Evolutionary conservation across 2,888 invertebrate genomes (phyloP).

Genomic region (Liodrosophila aerea): DNA sequence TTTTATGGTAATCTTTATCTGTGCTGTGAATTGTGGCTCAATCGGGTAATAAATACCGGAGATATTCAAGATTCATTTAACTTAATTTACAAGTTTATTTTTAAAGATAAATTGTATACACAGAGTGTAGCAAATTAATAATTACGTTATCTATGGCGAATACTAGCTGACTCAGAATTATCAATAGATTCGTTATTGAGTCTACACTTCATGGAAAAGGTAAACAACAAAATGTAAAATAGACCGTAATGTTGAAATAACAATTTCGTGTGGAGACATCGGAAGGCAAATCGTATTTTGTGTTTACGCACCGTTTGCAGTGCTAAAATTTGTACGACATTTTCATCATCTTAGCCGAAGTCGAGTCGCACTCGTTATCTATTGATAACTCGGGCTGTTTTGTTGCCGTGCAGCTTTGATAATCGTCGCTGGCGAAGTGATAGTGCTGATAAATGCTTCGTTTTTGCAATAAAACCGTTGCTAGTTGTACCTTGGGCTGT

Average conservation of each 20-base stretch:
- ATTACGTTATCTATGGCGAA: conserved; percentile 4
- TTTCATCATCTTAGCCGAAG: conserved; percentile 34
- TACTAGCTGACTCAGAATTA: too few species aligned
- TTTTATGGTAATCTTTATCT: too few species aligned
- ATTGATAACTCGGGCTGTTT: not conserved
- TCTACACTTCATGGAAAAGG: not conserved
- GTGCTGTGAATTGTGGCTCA: too few species aligned
- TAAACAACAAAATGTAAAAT: conserved; percentile 28
- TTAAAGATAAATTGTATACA: too few species aligned
- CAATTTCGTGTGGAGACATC: not conserved
- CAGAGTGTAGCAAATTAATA: too few species aligned
- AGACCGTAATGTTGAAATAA: conserved; percentile 23
- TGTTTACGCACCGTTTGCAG: conserved; percentile 21
- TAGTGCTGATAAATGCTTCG: conserved; percentile 40
- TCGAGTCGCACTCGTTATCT: conserved; percentile 3
- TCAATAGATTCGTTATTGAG: too few species aligned
- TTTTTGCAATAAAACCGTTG: conserved; percentile 41
- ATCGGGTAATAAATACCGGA: too few species aligned
- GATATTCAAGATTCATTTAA: too few species aligned
- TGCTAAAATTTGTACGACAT: conserved; percentile 13
- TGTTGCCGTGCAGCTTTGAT: conserved; percentile 23
- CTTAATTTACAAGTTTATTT: too few species aligned
- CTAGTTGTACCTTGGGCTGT: conserved; percentile 6
- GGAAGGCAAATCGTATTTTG: conserved; percentile 1
- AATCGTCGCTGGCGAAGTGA: conserved; percentile 1